Conservation (phyloP, 2,797 vertebrate species). For the Pteropus rufus region DNA sequence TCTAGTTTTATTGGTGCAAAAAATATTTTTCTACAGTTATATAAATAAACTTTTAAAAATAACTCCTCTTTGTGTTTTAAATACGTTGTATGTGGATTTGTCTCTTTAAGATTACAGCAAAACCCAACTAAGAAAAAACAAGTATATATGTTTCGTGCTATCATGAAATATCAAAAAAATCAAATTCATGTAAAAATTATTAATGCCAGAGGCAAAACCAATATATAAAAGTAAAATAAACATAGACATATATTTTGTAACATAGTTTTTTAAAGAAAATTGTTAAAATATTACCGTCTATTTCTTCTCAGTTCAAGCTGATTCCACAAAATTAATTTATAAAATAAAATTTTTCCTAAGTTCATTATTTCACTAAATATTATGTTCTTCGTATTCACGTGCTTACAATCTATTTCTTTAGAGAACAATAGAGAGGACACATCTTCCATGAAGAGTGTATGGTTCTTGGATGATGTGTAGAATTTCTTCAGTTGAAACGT, state of each 20-base stretch:
- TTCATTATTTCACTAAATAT: neutral
- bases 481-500: neutral
- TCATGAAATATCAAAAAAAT: neutral
- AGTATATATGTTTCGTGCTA: neutral
- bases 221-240: neutral
- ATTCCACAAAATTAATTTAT: neutral
- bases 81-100: neutral
- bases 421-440: neutral
- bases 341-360: neutral
- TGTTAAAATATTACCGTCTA: neutral
- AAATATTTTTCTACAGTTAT: neutral
- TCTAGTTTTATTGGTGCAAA: neutral
- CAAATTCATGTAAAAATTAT: neutral
- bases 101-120: neutral
- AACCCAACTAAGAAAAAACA: neutral
- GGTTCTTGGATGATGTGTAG: neutral
- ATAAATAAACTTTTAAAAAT: neutral
- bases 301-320: neutral
- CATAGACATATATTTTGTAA: neutral
- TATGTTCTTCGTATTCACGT: neutral
- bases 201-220: neutral
- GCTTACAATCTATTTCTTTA: neutral
- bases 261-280: neutral
- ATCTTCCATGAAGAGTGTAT: neutral
- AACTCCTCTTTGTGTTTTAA: neutral